phyloP scores from a whole-genome alignment of 2,113 vertebrate genomes.

The Platichthys stellatus region DNA sequence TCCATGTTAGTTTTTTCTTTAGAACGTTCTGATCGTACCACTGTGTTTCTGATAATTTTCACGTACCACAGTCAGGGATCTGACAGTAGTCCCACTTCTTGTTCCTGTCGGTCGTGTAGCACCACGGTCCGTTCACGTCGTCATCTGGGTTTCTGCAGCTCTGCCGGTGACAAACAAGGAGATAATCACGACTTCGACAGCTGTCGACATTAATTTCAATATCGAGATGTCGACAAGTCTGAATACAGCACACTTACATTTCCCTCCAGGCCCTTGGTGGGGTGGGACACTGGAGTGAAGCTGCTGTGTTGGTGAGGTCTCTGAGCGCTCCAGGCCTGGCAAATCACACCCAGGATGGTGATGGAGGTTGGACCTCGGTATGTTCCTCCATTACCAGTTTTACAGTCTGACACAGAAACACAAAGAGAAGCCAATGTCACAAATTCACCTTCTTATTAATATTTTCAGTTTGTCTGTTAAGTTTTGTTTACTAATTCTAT shows the following conservation, averaged over 20 bases:
- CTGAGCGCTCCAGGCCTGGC: conserved; percentile 90
- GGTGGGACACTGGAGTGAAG: conserved; percentile 87
- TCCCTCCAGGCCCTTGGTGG: conserved; percentile 84
- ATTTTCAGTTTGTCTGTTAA: no score
- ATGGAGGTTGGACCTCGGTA: conserved; percentile 88
- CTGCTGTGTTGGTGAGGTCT: conserved; percentile 84
- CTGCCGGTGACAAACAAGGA: conserved; percentile 69
- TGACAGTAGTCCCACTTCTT: conserved; percentile 94
- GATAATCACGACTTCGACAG: no score
- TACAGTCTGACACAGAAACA: conserved; percentile 84
- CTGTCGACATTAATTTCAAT: no score
- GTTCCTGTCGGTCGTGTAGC: conserved; percentile 87
- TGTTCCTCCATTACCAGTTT: conserved; percentile 76
- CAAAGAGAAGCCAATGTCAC: neutral
- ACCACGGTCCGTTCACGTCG: conserved; percentile 94
- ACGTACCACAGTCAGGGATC: conserved; percentile 88
- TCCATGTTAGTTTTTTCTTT: no score
- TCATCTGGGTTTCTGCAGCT: conserved; percentile 94
- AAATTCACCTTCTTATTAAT: no score
- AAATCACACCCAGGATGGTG: conserved; percentile 84
- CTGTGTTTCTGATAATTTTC: neutral
- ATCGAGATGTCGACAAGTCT: neutral
- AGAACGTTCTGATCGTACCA: no score
- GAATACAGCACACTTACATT: conserved; percentile 83
- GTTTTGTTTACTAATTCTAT: no score